Conservation (phyloP, 2,888 invertebrate species). For the Lymantria monacha region DNA sequence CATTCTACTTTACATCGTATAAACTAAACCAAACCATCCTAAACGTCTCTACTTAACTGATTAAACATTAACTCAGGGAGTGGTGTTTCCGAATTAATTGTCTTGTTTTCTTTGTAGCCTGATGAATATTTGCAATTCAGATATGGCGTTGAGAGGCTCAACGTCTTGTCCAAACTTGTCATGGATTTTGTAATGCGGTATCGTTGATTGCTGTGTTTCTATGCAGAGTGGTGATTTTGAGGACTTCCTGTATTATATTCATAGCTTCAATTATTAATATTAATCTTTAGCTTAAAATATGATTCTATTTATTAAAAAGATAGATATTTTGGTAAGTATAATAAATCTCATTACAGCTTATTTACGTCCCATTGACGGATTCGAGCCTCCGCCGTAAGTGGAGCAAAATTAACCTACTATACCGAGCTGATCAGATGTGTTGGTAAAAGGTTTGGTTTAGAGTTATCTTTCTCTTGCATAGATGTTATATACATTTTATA, state of each 20-base stretch:
- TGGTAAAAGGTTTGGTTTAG: no score
- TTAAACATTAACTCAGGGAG: slow-evolving; percentile 55
- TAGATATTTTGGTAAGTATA: no score
- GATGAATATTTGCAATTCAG: slow-evolving; percentile 71
- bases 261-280: no score
- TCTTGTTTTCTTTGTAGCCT: slow-evolving; percentile 66
- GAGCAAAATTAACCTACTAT: no score
- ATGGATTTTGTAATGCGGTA: slow-evolving; percentile 26
- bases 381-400: no score
- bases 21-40: slow-evolving; percentile 15
- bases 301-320: no score
- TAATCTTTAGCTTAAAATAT: no score
- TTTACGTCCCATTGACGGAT: no score
- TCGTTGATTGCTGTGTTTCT: slow-evolving; percentile 21
- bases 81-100: slow-evolving; percentile 66
- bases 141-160: slow-evolving; percentile 34
- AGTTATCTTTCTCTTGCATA: no score
- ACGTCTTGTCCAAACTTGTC: slow-evolving; percentile 43
- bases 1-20: background rate
- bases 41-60: slow-evolving; percentile 55
- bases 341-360: no score
- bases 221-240: background rate
- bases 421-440: no score
- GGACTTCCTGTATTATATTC: background rate
- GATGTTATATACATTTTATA: no score